Evolutionary conservation across 2,797 vertebrate genomes (phyloP), one percentile per base, ranked within the genome.

Genomic region (Peromyscus melanophrys): DNA sequence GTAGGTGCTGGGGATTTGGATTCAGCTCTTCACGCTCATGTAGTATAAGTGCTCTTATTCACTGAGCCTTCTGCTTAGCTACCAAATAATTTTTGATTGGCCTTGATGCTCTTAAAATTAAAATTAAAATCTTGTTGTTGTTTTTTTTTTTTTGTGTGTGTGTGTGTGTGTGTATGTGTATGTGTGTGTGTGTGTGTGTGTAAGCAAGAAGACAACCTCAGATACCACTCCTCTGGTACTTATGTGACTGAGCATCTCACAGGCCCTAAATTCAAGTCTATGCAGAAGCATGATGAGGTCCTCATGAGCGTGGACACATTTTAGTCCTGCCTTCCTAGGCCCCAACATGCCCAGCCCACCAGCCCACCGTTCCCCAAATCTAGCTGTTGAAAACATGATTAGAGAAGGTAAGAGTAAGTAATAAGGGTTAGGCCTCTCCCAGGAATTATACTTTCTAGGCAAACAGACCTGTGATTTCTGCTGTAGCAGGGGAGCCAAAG

Each of bases 331-430:
- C 27, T 77, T 23, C 4, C 25, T 43, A 69, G 25, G 6, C 55
- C 21, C 40, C 0, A 10, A 11, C 1, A 46, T 21, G 4, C 27
- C 37, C 4, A 29, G 9, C 55, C 29, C 19, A 11, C 4, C 7
- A 65, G 40, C 6, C 21, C 55, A 46, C 4, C 34, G 7, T 7
- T 75, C 5, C 34, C 46, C 37, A 92, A 31, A 82, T 55, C 46
- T 87, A n/a, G 23, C 37, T 63, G 11, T 37, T 83, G 16, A 78
- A 75, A 85, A 49, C 27, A 12, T 65, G 31, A 59, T 0, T 25
- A 31, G 57, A 16, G 75, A 17, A 27, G 11, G 6, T 77, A 23
- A 2, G 49, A 82, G 40, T 86, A 82, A 61, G 31, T 92, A 67
- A 55, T 75, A 16, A 27, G 49, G 77, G 76, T 17, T 16, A 59